Conservation (phyloP, 2,797 vertebrate species). For the Gephyroberyx darwinii region DNA sequence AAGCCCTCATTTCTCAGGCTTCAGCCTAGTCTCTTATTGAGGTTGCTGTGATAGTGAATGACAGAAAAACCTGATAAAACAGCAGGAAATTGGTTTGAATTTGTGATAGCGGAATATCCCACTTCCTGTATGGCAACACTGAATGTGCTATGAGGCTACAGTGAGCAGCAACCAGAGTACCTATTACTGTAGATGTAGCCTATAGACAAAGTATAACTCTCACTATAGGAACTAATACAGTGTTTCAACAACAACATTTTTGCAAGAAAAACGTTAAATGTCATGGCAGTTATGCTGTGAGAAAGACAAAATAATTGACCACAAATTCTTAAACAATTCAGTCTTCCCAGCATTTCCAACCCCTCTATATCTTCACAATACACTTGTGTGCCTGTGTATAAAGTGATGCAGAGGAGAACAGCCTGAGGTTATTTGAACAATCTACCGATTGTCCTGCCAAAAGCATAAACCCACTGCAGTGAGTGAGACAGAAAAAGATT, state of each 20-base stretch:
- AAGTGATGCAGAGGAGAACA: slow-evolving; percentile 10
- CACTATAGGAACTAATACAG: background rate
- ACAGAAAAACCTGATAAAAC: background rate
- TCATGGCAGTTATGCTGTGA: slow-evolving; percentile 4
- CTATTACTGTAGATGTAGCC: background rate
- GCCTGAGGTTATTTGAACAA: slow-evolving; percentile 22
- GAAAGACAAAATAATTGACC: slow-evolving; percentile 2
- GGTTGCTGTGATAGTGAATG: background rate
- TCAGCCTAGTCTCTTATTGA: background rate
- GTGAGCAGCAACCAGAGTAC: background rate
- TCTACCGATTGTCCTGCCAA: slow-evolving; percentile 19
- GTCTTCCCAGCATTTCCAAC: slow-evolving; percentile 6
- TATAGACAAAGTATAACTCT: background rate
- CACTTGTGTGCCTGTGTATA: slow-evolving; percentile 12
- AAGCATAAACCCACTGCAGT: slow-evolving; percentile 12
- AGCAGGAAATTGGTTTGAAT: background rate
- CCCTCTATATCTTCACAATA: slow-evolving; percentile 1
- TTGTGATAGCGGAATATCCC: background rate
- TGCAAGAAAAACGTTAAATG: background rate
- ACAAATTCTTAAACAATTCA: slow-evolving; percentile 8
- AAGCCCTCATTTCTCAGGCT: background rate
- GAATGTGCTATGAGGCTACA: background rate
- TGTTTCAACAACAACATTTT: background rate
- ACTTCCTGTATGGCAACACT: background rate
- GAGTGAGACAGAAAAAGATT: slow-evolving; percentile 24